phyloP scores from a whole-genome alignment of 2,113 vertebrate species.

The Psettodes erumei region DNA sequence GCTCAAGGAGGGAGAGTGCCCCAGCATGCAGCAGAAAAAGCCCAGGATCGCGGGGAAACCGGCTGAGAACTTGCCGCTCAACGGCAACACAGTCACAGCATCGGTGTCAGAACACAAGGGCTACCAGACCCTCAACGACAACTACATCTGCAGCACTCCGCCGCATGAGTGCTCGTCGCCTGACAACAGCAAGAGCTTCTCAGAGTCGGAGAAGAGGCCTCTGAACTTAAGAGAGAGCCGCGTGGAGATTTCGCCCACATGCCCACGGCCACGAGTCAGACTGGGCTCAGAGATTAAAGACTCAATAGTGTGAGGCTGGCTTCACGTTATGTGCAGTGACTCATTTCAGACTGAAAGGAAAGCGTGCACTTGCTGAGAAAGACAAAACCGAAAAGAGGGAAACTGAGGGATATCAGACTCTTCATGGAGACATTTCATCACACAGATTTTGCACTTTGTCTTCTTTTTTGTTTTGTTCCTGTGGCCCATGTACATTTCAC shows the following conservation, averaged over 20 bases:
- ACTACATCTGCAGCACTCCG: slow-evolving; percentile 87
- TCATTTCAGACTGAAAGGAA: slow-evolving; percentile 38
- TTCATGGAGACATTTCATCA: slow-evolving; percentile 64
- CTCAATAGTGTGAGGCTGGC: slow-evolving; percentile 89
- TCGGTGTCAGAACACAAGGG: slow-evolving; percentile 89
- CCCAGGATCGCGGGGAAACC: slow-evolving; percentile 82
- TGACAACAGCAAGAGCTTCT: slow-evolving; percentile 83
- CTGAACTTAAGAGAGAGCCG: slow-evolving; percentile 89
- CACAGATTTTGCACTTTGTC: slow-evolving; percentile 78
- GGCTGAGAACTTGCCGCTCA: slow-evolving; percentile 90
- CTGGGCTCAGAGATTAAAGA: slow-evolving; percentile 97
- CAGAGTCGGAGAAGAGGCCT: slow-evolving; percentile 89
- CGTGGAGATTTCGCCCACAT: slow-evolving; percentile 88
- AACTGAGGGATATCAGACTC: slow-evolving; percentile 49
- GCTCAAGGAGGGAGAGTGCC: slow-evolving; percentile 87
- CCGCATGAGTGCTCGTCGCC: slow-evolving; percentile 85
- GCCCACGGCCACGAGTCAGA: slow-evolving; percentile 92
- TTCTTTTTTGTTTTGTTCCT: slow-evolving; percentile 59
- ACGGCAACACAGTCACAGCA: slow-evolving; percentile 84
- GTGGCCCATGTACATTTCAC: slow-evolving; percentile 70
- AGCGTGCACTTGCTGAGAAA: slow-evolving; percentile 61
- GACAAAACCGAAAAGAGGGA: slow-evolving; percentile 46
- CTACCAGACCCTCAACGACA: slow-evolving; percentile 94
- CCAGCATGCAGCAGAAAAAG: slow-evolving; percentile 86
- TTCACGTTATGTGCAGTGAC: slow-evolving; percentile 40